These are phyloP conservation scores for Fregata magnificens DNA, from an alignment of 2,113 vertebrate genomes.

Conservation along the genomic window DNA sequence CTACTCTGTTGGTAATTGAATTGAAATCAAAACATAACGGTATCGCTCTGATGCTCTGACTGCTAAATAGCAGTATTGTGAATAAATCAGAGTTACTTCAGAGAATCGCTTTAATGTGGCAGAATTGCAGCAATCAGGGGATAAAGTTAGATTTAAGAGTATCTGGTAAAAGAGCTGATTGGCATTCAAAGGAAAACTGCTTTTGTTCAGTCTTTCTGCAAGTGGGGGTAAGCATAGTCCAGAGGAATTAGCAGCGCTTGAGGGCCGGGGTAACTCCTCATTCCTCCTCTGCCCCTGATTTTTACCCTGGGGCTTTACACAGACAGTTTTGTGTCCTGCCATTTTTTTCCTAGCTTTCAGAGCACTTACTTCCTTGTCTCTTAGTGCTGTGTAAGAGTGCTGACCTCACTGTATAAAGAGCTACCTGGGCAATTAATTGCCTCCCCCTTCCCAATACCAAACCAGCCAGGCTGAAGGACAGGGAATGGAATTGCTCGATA, in stretches of 20 bases:
- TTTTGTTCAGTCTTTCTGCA: background rate
- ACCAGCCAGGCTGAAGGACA: background rate
- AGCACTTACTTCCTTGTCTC: background rate
- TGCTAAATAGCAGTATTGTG: slow-evolving; percentile 36
- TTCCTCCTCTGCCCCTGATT: background rate
- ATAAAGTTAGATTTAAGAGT: slow-evolving; percentile 13
- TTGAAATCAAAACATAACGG: slow-evolving; percentile 33
- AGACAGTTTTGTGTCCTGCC: background rate
- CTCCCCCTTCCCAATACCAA: background rate
- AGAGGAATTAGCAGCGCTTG: background rate
- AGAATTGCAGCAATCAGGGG: slow-evolving; percentile 20
- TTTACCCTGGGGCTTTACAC: background rate
- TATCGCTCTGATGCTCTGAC: background rate
- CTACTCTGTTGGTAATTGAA: slow-evolving; percentile 13
- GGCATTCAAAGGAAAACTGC: background rate
- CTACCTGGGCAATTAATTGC: background rate
- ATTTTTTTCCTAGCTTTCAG: background rate
- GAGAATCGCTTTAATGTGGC: background rate
- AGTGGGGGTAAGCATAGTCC: background rate
- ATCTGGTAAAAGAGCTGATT: slow-evolving; percentile 27
- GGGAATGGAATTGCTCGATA: background rate
- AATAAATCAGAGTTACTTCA: slow-evolving; percentile 45
- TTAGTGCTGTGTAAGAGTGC: background rate
- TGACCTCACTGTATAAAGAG: background rate
- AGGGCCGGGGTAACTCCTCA: background rate